These are phyloP conservation scores for Clamator glandarius DNA, from an alignment of 2,797 vertebrate genomes.

Conservation along the genomic window DNA sequence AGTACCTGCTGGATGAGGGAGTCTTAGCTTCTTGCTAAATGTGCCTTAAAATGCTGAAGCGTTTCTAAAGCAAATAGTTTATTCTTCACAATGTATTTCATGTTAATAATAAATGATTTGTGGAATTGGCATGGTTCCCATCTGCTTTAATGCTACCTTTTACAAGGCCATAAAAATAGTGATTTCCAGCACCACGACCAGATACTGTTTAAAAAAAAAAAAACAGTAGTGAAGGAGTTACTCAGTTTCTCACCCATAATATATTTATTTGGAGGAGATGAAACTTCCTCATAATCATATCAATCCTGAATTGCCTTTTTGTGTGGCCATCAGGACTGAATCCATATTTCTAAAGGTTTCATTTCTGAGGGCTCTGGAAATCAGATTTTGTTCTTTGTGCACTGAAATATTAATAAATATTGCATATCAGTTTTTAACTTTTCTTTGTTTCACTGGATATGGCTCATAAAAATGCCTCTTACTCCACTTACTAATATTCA, in stretches of 20 bases:
- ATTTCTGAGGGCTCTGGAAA: not conserved
- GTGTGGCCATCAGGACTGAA: not conserved
- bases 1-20: not conserved
- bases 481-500: not conserved
- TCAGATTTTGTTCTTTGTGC: not conserved
- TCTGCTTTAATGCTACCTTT: not conserved
- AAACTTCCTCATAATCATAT: not conserved
- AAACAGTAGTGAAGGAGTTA: not conserved
- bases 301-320: not conserved
- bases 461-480: slow-evolving; percentile 7
- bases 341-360: not conserved
- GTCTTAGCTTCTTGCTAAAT: not conserved
- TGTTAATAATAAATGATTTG: not conserved
- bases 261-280: not conserved
- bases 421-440: not conserved
- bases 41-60: not conserved
- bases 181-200: not conserved
- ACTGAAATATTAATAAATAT: not conserved
- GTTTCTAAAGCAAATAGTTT: not conserved
- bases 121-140: not conserved
- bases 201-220: not conserved
- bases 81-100: not conserved
- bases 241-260: not conserved
- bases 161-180: not conserved
- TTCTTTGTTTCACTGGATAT: not conserved